Conservation (phyloP, 2,797 vertebrate genomes). For the Amblyraja radiata region DNA sequence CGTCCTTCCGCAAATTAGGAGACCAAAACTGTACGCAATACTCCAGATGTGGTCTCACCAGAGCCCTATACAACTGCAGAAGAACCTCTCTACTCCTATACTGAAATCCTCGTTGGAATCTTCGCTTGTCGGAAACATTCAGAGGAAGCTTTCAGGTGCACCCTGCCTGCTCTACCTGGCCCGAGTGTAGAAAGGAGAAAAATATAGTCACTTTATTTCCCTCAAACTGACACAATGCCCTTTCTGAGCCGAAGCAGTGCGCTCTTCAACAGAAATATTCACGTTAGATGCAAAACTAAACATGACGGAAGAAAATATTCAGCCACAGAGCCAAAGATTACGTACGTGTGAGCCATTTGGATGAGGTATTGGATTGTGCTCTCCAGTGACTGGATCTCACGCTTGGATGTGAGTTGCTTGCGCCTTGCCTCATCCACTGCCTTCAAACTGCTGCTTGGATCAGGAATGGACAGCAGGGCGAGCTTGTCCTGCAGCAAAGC, state of each 20-base stretch:
- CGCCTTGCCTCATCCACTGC: slow-evolving; percentile 54
- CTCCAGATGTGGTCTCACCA: too few relatives aligned
- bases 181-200: background rate
- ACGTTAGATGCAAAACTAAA: background rate
- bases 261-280: background rate
- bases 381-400: slow-evolving; percentile 67
- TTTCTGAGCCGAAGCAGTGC: background rate
- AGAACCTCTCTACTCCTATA: too few relatives aligned
- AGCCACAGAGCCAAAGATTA: background rate
- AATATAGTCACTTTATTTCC: too few relatives aligned
- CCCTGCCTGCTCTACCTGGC: background rate
- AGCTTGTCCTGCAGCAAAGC: slow-evolving; percentile 61
- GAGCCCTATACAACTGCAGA: too few relatives aligned
- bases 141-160: background rate
- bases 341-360: slow-evolving; percentile 67
- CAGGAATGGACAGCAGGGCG: slow-evolving; percentile 50
- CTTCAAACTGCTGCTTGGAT: slow-evolving; percentile 51
- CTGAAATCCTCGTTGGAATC: too few relatives aligned
- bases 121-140: too few relatives aligned
- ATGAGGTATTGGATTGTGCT: slow-evolving; percentile 69
- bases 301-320: background rate
- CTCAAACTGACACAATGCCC: background rate
- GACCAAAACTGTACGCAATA: too few relatives aligned
- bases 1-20: too few relatives aligned
- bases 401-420: slow-evolving; percentile 54